These are phyloP conservation scores for Nasonia longicornis DNA, from an alignment of 1,140 invertebrate genomes.

Conservation along the genomic window DNA sequence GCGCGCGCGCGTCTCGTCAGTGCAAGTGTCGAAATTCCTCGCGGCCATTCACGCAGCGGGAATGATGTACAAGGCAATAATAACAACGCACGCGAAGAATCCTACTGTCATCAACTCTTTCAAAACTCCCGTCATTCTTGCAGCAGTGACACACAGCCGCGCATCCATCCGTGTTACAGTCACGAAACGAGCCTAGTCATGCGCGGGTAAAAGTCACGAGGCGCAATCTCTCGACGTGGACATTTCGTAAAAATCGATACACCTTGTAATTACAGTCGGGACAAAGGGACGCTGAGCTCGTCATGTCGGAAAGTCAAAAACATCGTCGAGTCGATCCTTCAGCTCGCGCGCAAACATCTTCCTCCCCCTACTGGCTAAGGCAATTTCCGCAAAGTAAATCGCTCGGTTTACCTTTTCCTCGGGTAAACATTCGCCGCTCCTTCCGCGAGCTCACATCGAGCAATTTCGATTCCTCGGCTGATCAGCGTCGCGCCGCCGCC, in stretches of 20 bases:
- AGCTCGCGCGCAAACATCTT: background rate
- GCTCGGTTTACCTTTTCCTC: background rate
- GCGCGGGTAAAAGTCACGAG: background rate
- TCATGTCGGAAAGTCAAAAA: background rate
- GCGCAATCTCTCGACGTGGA: background rate
- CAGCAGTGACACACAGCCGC: background rate
- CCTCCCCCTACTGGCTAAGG: background rate
- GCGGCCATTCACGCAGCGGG: background rate
- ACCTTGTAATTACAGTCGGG: too few species aligned
- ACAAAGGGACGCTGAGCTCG: too few species aligned
- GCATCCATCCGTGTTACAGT: background rate
- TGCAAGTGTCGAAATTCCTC: background rate
- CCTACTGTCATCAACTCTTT: constrained; percentile 1
- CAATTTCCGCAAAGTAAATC: background rate
- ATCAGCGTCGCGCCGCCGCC: background rate
- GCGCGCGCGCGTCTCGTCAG: background rate
- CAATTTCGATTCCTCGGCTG: background rate
- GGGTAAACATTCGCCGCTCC: background rate
- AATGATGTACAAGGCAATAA: constrained; percentile 7
- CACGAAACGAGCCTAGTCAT: background rate
- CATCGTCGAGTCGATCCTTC: background rate
- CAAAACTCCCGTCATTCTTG: background rate
- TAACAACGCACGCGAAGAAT: background rate
- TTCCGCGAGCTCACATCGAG: background rate
- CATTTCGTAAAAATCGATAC: background rate